Percentiles rank a stretch among this genome's conserved stretches.
These are phyloP conservation scores for Psilopsiagon aurifrons DNA, from an alignment of 2,113 vertebrate genomes.

Conservation along the genomic window DNA sequence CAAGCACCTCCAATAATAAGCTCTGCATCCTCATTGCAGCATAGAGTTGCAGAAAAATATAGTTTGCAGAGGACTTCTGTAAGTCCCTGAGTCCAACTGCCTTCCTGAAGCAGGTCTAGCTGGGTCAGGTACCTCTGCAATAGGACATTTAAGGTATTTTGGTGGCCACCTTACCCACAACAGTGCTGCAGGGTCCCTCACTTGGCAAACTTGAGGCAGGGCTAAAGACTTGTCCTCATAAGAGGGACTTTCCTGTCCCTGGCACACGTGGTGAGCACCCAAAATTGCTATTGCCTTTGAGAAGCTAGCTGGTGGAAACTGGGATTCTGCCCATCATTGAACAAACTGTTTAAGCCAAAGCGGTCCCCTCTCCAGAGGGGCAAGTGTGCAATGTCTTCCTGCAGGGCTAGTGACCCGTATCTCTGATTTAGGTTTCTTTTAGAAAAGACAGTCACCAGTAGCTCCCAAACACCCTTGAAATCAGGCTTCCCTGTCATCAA, in stretches of 20 bases:
- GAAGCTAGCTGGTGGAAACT: neutral
- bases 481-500: neutral
- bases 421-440: neutral
- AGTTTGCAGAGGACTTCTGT: neutral
- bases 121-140: neutral
- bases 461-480: neutral
- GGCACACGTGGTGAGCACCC: neutral
- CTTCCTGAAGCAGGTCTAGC: neutral
- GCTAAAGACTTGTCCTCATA: neutral
- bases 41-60: neutral
- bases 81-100: neutral
- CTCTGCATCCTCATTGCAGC: neutral
- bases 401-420: neutral
- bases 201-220: neutral
- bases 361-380: accelerated
- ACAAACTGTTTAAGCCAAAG: neutral
- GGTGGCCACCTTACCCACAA: accelerated
- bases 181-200: neutral
- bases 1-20: neutral
- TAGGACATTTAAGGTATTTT: neutral
- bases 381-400: neutral
- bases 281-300: neutral
- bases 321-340: neutral
- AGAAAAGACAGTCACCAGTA: neutral
- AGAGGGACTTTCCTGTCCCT: neutral